Percentiles rank a stretch among this genome's conserved stretches.
Evolutionary conservation across 1,140 invertebrate species (phyloP).

Genomic region (Drosophila baimaii): DNA sequence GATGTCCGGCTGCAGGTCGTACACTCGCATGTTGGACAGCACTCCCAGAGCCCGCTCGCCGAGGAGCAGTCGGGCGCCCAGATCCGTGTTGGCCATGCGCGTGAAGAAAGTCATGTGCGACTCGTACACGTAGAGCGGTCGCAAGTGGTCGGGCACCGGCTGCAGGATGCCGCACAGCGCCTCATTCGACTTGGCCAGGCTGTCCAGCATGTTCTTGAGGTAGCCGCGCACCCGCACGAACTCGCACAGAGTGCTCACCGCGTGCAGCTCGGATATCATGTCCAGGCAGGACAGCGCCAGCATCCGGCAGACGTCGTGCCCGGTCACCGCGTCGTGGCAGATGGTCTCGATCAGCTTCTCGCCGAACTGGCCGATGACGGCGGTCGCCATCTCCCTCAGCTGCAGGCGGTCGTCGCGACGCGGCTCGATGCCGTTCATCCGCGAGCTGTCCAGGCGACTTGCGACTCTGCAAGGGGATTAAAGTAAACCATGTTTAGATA

Average conservation of each 20-base stretch:
- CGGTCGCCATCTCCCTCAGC: slow-evolving; percentile 74
- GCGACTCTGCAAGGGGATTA: slow-evolving; percentile 83
- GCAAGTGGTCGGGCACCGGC: slow-evolving; percentile 88
- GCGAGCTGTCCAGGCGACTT: slow-evolving; percentile 86
- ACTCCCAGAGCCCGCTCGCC: slow-evolving; percentile 90
- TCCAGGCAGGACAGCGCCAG: slow-evolving; percentile 92
- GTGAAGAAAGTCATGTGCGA: slow-evolving; percentile 93
- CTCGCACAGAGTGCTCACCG: slow-evolving; percentile 88
- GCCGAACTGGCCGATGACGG: slow-evolving; percentile 89
- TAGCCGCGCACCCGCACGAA: slow-evolving; percentile 92
- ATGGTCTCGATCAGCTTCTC: slow-evolving; percentile 93
- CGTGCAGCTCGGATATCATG: slow-evolving; percentile 90
- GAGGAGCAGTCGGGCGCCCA: slow-evolving; percentile 91
- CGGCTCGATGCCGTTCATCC: slow-evolving; percentile 58
- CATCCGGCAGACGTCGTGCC: slow-evolving; percentile 95
- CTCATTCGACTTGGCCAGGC: slow-evolving; percentile 90
- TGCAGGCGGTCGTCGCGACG: slow-evolving; percentile 10
- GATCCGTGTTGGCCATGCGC: slow-evolving; percentile 88
- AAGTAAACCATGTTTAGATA: too few species aligned
- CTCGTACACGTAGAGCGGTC: slow-evolving; percentile 93
- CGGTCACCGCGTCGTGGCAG: slow-evolving; percentile 93
- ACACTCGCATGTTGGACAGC: slow-evolving; percentile 91
- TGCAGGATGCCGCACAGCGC: slow-evolving; percentile 89
- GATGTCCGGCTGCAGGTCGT: slow-evolving; percentile 91
- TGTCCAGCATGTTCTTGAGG: slow-evolving; percentile 92